These are phyloP conservation scores for Aselliscus stoliczkanus DNA, from an alignment of 2,797 vertebrate genomes.

Conservation along the genomic window DNA sequence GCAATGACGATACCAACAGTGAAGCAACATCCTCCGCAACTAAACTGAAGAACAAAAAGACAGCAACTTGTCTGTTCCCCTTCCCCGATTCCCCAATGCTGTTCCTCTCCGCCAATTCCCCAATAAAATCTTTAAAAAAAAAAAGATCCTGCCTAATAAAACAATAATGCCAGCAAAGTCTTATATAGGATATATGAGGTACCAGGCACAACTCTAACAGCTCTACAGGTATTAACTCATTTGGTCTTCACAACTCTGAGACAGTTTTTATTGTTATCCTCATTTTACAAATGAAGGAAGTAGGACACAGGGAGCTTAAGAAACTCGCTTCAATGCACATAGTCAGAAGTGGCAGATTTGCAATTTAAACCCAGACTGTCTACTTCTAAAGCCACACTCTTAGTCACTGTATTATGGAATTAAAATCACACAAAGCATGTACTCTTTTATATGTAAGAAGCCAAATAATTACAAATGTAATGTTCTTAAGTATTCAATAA, in stretches of 20 bases:
- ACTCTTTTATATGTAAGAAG: not conserved
- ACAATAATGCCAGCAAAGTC: not conserved
- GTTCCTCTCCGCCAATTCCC: too few relatives aligned
- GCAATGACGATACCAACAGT: too few relatives aligned
- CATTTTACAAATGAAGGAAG: not conserved
- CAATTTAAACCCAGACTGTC: not conserved
- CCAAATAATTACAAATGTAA: not conserved
- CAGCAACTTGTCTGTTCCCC: too few relatives aligned
- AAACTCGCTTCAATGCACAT: not conserved
- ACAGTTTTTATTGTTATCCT: not conserved
- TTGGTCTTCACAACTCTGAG: not conserved
- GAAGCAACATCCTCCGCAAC: too few relatives aligned
- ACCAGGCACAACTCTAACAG: not conserved
- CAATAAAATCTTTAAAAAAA: too few relatives aligned
- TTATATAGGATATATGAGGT: not conserved
- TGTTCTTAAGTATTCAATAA: not conserved
- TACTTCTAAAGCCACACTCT: not conserved
- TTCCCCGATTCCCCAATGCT: too few relatives aligned
- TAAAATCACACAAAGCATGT: constrained; percentile 3
- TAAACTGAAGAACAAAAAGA: too few relatives aligned
- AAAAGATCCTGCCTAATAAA: not conserved
- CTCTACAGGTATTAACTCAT: not conserved
- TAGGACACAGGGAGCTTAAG: not conserved
- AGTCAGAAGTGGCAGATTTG: not conserved
- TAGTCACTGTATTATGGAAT: not conserved